Evolutionary conservation across 2,888 invertebrate genomes (phyloP).

Genomic region (Stenoptilia bipunctidactyla): DNA sequence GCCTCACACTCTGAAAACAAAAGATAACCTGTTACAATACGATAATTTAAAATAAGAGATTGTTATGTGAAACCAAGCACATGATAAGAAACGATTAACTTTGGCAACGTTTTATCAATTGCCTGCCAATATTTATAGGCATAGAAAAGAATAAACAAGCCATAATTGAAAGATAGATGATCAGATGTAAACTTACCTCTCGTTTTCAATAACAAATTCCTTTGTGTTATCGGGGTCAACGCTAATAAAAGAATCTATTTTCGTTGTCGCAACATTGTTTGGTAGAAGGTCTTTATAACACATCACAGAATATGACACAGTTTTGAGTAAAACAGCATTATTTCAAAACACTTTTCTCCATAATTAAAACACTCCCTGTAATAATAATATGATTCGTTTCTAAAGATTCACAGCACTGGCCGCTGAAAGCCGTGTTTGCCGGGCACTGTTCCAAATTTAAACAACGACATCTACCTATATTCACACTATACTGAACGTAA

Average conservation of each 20-base stretch:
- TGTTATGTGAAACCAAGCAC: too few species aligned
- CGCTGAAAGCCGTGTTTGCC: background rate
- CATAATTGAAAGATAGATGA: conserved; percentile 18
- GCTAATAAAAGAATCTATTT: conserved; percentile 62
- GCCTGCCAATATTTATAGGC: conserved; percentile 47
- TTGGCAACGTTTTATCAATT: conserved; percentile 41
- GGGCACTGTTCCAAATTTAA: conserved; percentile 61
- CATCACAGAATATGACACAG: too few species aligned
- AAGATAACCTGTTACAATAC: too few species aligned
- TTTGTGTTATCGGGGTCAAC: conserved; percentile 44
- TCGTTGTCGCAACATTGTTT: conserved; percentile 26
- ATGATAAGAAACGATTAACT: conserved; percentile 16
- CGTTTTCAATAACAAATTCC: conserved; percentile 34
- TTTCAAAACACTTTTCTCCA: too few species aligned
- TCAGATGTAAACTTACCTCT: conserved; percentile 45
- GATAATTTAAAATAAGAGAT: too few species aligned
- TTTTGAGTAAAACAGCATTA: too few species aligned
- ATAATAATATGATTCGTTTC: too few species aligned
- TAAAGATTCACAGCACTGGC: background rate
- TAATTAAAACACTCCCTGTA: too few species aligned
- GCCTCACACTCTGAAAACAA: background rate
- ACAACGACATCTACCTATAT: conserved; percentile 52
- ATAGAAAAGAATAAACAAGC: conserved; percentile 31
- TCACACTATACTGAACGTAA: conserved; percentile 32
- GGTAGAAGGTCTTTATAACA: too few species aligned